These are phyloP conservation scores for Tragelaphus scriptus DNA, from an alignment of 2,113 vertebrate species.

Conservation along the genomic window DNA sequence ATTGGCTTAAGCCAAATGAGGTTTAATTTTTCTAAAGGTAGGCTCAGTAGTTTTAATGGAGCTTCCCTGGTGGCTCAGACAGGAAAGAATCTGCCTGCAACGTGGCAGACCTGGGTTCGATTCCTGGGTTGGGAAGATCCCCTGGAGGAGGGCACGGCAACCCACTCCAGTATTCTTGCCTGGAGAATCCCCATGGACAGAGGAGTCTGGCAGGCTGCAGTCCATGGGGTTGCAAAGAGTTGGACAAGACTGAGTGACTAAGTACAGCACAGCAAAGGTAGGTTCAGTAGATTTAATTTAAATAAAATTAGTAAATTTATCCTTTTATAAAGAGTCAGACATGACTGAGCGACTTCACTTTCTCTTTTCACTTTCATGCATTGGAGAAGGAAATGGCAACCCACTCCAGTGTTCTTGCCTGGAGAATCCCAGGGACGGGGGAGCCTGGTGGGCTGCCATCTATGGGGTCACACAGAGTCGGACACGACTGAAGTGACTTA, in stretches of 20 bases:
- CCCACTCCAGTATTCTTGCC: not conserved
- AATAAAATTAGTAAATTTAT: not conserved
- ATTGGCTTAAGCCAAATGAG: not conserved
- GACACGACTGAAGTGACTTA: too few species aligned
- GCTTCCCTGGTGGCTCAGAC: not conserved
- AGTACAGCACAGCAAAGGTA: not conserved
- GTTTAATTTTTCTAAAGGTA: not conserved
- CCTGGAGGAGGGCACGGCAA: not conserved
- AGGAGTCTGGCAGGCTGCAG: not conserved
- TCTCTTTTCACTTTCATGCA: too few species aligned
- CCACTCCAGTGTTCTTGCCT: too few species aligned
- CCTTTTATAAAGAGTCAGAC: not conserved
- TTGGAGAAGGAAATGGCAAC: too few species aligned
- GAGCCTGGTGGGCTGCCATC: too few species aligned
- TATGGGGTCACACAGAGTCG: too few species aligned
- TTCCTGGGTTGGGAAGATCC: not conserved
- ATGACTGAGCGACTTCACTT: too few species aligned
- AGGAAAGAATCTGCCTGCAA: not conserved
- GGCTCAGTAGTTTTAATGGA: not conserved
- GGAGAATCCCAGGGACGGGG: too few species aligned
- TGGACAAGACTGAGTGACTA: not conserved
- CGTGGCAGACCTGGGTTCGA: not conserved
- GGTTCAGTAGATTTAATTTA: not conserved
- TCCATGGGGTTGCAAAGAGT: not conserved
- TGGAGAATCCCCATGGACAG: not conserved